Evolutionary conservation across 2,797 vertebrate genomes (phyloP), one percentile per base, ranked within the genome.

Genomic region (Eulemur rubriventer): DNA sequence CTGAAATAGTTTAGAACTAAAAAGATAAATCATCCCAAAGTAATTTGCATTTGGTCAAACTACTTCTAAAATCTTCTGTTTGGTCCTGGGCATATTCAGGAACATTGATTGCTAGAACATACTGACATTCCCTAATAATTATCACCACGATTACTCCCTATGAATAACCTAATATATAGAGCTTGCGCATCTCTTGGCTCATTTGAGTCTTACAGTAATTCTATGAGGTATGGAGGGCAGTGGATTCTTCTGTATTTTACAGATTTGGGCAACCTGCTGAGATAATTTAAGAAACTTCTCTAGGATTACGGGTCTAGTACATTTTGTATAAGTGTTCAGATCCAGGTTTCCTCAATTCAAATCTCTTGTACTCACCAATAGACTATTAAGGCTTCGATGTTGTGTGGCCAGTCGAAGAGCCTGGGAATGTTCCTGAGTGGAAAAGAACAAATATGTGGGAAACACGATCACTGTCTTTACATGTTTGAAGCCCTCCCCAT

Each of bases 1-100:
- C 18, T 89, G 78, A 85, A 90, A 70, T 81, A 78, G 41, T 95
- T 95, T 73, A 84, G 35, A 76, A 59, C 84, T 55, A 83, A 24
- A 65, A 87, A 61, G 85, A 55, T 59, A 80, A 75, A 82, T 73
- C 30, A 28, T 41, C 26, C 65, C n/a, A 11, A 86, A 73, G 52
- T 67, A 16, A 48, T 63, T 87, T 61, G 55, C 13, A 24, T 50
- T 50, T 92, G 85, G 26, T 61, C 35, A 92, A 76, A 76, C 11
- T 90, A 24, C 57, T 70, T 75, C 75, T 59, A 43, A n/a, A 57
- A 82, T 35, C 35, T 55, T 86, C 2, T 33, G 35, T 89, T 84
- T 43, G n/a, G 38, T 80, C 75, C 76, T 88, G 46, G 65, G 16
- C 30, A 73, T 70, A 28, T 83, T 79, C 63, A 80, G 12, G 48